phyloP scores from a whole-genome alignment of 2,888 invertebrate genomes.

The Timandra comae region DNA sequence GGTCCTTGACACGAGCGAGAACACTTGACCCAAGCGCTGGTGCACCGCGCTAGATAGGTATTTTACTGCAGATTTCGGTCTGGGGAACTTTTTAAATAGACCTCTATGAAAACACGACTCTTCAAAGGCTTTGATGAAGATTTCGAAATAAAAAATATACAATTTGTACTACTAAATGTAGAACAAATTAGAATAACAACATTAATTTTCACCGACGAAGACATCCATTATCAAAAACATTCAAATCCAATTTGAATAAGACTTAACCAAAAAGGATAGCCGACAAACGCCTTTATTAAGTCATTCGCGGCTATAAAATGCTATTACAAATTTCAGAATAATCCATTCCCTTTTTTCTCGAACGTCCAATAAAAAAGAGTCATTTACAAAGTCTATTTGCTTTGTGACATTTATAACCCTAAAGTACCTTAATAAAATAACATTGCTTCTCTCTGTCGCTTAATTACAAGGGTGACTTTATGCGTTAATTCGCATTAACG shows the following conservation, averaged over 20 bases:
- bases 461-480: conserved; percentile 37
- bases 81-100: background rate
- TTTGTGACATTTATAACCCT: conserved; percentile 32
- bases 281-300: too few species aligned
- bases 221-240: too few species aligned
- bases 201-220: too few species aligned
- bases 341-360: conserved; percentile 1
- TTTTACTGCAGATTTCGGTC: conserved; percentile 21
- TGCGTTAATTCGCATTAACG: conserved; percentile 35
- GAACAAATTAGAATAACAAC: too few species aligned
- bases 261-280: too few species aligned
- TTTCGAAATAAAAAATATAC: conserved; percentile 5
- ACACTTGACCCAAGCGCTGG: conserved; percentile 24
- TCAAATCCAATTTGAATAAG: too few species aligned
- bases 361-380: conserved; percentile 27
- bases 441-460: conserved; percentile 32
- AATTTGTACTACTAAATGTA: too few species aligned
- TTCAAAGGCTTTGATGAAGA: too few species aligned
- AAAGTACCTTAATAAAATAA: conserved; percentile 45
- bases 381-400: conserved; percentile 37
- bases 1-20: conserved; percentile 27
- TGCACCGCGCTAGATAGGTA: conserved; percentile 20
- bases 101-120: too few species aligned
- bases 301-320: too few species aligned
- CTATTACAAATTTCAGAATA: too few species aligned